phyloP scores from a whole-genome alignment of 2,113 vertebrate genomes.

The Morone chrysops region DNA sequence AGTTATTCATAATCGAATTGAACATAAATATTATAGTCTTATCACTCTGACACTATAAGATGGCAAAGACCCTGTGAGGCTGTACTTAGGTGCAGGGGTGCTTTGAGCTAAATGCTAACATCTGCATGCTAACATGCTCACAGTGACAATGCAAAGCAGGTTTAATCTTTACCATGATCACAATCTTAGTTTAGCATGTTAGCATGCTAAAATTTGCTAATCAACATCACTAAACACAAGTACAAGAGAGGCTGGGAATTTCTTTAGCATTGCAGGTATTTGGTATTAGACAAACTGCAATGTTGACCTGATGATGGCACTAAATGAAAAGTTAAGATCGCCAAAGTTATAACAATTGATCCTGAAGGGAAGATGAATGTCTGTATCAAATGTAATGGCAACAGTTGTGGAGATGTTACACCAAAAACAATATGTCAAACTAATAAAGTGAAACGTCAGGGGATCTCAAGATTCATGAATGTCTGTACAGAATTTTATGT shows the following conservation, averaged over 20 bases:
- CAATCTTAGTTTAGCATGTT: too few relatives aligned
- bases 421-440: neutral
- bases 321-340: too few relatives aligned
- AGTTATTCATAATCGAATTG: too few relatives aligned
- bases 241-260: too few relatives aligned
- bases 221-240: too few relatives aligned
- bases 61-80: neutral
- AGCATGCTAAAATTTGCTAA: too few relatives aligned
- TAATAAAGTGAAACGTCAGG: neutral
- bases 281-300: too few relatives aligned
- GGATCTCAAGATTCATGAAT: neutral
- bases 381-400: neutral
- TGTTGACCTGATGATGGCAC: too few relatives aligned
- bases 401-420: neutral
- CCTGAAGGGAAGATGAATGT: neutral
- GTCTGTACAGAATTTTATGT: neutral
- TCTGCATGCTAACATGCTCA: too few relatives aligned
- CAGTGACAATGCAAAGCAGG: too few relatives aligned
- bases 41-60: neutral
- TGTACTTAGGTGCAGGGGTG: neutral
- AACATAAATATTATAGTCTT: neutral
- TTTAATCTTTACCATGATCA: too few relatives aligned
- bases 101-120: neutral
- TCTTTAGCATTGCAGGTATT: too few relatives aligned
- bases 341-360: neutral